Conservation (phyloP, 2,888 invertebrate species). For the Cyrtodaria siliqua region DNA sequence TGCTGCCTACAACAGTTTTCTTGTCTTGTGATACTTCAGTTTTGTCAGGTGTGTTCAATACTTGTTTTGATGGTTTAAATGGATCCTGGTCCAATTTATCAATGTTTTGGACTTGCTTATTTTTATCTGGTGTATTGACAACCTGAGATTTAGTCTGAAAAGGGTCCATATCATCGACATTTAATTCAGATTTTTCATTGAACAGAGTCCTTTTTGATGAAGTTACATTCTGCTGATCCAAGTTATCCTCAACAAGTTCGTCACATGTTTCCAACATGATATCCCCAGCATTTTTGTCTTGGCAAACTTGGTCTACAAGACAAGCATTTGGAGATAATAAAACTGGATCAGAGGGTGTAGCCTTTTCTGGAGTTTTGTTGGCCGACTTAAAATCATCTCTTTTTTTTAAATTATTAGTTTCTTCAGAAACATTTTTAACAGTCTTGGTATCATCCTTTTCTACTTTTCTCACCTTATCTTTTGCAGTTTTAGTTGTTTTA, state of each 20-base stretch:
- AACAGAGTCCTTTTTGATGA: not conserved
- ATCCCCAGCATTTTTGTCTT: not conserved
- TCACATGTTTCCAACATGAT: not conserved
- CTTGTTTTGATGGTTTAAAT: slow-evolving; percentile 30
- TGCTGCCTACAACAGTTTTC: slow-evolving; percentile 8
- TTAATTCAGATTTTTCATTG: slow-evolving; percentile 4
- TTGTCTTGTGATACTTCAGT: too few relatives aligned
- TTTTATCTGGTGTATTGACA: slow-evolving; percentile 46
- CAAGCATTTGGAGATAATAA: too few relatives aligned
- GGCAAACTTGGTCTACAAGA: too few relatives aligned
- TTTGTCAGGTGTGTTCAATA: slow-evolving; percentile 23
- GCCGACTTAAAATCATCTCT: too few relatives aligned
- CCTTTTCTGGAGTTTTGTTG: not conserved
- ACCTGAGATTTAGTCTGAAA: slow-evolving; percentile 56
- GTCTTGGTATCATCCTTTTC: too few relatives aligned
- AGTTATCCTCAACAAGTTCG: not conserved
- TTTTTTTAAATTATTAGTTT: not conserved
- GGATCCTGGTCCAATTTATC: slow-evolving; percentile 31
- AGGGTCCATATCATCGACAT: slow-evolving; percentile 57
- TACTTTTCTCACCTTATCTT: not conserved
- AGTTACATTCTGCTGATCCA: not conserved
- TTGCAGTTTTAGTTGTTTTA: not conserved
- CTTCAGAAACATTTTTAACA: not conserved
- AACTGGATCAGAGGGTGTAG: not conserved
- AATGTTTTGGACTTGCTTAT: slow-evolving; percentile 6